Base-by-base conservation (phyloP, 1,140 invertebrate genomes). In the Drosophila sechellia region DNA sequence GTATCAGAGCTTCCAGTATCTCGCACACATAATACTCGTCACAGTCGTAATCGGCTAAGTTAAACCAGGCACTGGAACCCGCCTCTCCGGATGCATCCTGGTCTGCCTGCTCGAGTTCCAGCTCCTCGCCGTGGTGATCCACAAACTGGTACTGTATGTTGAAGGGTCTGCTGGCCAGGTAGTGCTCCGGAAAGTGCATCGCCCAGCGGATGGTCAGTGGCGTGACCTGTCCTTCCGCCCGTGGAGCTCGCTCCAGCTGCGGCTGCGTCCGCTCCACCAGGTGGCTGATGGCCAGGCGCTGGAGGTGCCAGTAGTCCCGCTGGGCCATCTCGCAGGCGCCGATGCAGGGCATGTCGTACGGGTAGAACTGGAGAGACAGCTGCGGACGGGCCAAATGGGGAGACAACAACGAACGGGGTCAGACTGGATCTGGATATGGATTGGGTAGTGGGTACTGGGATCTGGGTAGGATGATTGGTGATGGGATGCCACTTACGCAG, bases 291-390 rank as follows among this genome's bases (percentile, higher is more conserved):
- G 74, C 74, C 68, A 84, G 5, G 1, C 90, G 81, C 64, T 84
- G 87, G 5, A 77, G 52, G 40, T 84, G 79, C 90, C 90, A 92
- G 53, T 92, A 92, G 5, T 79, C 72, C 0, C 81, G 56, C 52
- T 92, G 90, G 1, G 84, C 60, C 74, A 75, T 73, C 72, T 92
- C 85, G 22, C 85, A 91, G 52, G 89, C 74, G 6, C 66, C 72
- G 96, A 92, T 90, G 94, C 94, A 91, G 37, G 90, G 96, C 94
- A 89, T 95, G 95, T 91, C 97, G 96, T 63, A 94, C 92, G 77
- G 95, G 95, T 53, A 96, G 91, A 46, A 96, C 96, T 91, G 96
- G 94, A 92, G 96, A 95, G 92, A 97, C 96, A 57, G 96, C 96
- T 92, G 95, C 8, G 25, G 8, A 0, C 25, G 2, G 1, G n/a